phyloP scores from a whole-genome alignment of 2,888 invertebrate species.

The Chironomus riparius region DNA sequence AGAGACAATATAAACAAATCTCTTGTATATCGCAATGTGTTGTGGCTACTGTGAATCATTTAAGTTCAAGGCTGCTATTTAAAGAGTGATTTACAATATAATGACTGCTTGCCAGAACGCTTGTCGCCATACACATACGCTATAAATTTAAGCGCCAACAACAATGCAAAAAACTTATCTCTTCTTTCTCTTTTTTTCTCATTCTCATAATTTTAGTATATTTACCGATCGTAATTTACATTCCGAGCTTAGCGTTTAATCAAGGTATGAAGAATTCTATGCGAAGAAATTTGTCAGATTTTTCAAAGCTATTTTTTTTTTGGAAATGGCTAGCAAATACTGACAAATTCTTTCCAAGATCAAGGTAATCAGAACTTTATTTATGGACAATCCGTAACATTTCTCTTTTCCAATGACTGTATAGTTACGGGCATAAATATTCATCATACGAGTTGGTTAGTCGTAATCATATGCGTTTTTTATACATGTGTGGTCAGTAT shows the following conservation, averaged over 20 bases:
- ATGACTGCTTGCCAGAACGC: neutral
- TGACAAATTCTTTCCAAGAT: constrained; percentile 26
- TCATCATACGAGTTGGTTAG: constrained; percentile 72
- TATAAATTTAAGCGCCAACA: constrained; percentile 5
- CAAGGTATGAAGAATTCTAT: constrained; percentile 48
- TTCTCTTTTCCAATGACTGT: constrained; percentile 33
- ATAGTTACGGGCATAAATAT: constrained; percentile 76
- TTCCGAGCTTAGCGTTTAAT: constrained; percentile 60
- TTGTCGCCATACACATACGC: neutral
- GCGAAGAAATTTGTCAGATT: no score
- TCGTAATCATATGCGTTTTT: constrained; percentile 77
- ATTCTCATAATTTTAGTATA: neutral
- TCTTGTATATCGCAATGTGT: no score
- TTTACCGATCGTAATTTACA: constrained; percentile 15
- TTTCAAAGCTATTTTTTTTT: no score
- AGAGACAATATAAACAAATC: no score
- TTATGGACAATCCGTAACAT: neutral
- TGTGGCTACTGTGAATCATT: neutral
- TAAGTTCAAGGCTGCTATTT: constrained; percentile 14
- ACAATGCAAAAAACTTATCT: neutral
- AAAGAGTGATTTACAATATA: no score
- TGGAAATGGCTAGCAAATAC: neutral
- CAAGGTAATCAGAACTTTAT: neutral
- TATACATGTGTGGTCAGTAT: constrained; percentile 71
- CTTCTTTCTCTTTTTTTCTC: neutral